phyloP scores from a whole-genome alignment of 2,113 vertebrate genomes.

The Ptyas mucosa region DNA sequence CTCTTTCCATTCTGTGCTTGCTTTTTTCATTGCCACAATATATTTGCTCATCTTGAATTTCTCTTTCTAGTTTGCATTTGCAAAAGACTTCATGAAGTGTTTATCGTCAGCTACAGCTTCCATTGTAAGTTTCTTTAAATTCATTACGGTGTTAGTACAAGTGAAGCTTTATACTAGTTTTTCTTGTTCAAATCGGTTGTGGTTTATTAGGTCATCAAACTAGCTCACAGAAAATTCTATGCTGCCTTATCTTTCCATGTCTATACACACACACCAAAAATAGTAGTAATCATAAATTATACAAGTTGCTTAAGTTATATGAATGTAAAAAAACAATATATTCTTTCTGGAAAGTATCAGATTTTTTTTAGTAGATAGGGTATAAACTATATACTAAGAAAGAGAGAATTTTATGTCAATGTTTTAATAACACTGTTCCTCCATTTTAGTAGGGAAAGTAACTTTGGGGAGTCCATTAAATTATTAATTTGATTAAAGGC shows the following conservation, averaged over 20 bases:
- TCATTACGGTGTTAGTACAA: constrained; percentile 16
- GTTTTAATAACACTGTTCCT: neutral
- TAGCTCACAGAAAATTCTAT: neutral
- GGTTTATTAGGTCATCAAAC: neutral
- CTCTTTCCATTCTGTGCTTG: neutral
- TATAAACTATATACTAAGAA: neutral
- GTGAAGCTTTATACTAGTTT: neutral
- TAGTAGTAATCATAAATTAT: neutral
- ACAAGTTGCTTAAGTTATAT: neutral
- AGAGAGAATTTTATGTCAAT: neutral
- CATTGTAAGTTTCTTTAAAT: constrained; percentile 77
- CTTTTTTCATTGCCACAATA: constrained; percentile 20
- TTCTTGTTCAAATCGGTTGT: neutral
- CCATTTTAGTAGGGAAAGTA: neutral
- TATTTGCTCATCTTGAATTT: constrained; percentile 18
- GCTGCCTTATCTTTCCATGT: neutral
- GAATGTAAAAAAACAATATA: neutral
- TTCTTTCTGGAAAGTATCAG: neutral
- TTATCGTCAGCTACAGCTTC: constrained; percentile 84
- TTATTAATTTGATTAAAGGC: neutral
- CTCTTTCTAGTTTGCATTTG: constrained; percentile 83
- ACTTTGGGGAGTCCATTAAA: neutral
- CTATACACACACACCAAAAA: neutral
- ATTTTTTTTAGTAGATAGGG: neutral
- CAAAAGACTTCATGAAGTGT: constrained; percentile 89